phyloP scores from a whole-genome alignment of 2,888 invertebrate genomes.

The Orthosia incerta region DNA sequence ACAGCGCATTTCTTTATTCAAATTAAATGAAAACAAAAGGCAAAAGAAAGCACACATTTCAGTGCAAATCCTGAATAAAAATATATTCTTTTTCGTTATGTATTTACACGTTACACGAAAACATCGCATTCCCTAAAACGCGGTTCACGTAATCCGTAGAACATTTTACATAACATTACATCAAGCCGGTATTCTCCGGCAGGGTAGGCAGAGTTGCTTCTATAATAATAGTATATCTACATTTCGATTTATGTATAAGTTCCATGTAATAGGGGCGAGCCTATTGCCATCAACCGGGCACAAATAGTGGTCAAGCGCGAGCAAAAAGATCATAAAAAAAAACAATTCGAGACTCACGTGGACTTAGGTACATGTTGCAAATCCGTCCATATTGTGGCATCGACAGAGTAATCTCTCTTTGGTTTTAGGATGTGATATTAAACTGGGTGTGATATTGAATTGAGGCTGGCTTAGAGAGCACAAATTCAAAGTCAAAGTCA shows the following conservation, averaged over 20 bases:
- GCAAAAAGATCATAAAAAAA: too few relatives aligned
- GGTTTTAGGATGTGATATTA: neutral
- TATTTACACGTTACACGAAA: neutral
- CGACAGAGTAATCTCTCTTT: neutral
- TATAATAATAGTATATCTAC: too few relatives aligned
- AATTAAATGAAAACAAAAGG: slow-evolving; percentile 13
- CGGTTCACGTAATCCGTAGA: slow-evolving; percentile 10
- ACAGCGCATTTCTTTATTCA: slow-evolving; percentile 6
- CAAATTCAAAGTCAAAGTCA: too few relatives aligned
- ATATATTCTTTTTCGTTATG: slow-evolving; percentile 18
- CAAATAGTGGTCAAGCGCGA: too few relatives aligned
- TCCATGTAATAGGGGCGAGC: too few relatives aligned
- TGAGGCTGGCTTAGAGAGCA: neutral
- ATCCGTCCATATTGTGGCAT: neutral
- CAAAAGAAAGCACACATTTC: neutral
- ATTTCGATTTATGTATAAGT: too few relatives aligned
- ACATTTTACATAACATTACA: slow-evolving; percentile 1
- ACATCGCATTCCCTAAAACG: slow-evolving; percentile 9
- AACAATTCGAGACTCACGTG: too few relatives aligned
- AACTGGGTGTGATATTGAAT: neutral
- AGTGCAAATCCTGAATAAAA: slow-evolving; percentile 20
- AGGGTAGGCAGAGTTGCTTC: too few relatives aligned
- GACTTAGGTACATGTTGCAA: too few relatives aligned
- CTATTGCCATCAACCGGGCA: too few relatives aligned
- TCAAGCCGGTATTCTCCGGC: too few relatives aligned